phyloP scores from a whole-genome alignment of 2,888 invertebrate species.

The Hemistola chrysoprasaria region DNA sequence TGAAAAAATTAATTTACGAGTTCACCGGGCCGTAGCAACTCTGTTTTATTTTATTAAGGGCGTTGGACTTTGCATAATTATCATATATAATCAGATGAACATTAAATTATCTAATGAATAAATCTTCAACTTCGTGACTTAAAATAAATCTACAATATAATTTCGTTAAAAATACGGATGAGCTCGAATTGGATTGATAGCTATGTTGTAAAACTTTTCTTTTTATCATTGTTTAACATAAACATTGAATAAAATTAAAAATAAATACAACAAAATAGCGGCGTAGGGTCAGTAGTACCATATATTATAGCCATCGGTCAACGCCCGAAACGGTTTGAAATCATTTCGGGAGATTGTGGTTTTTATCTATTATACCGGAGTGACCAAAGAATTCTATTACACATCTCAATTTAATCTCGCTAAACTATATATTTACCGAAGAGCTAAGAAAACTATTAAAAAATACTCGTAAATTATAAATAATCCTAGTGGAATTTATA shows the following conservation, averaged over 20 bases:
- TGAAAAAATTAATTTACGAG: slow-evolving; percentile 14
- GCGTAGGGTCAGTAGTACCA: too few species aligned
- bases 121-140: too few species aligned
- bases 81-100: slow-evolving; percentile 9
- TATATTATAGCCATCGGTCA: slow-evolving; percentile 31
- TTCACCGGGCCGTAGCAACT: slow-evolving; percentile 11
- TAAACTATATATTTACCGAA: slow-evolving; percentile 24
- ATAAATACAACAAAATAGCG: slow-evolving; percentile 26
- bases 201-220: too few species aligned
- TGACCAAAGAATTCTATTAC: slow-evolving; percentile 24
- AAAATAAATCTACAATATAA: too few species aligned
- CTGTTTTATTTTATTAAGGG: slow-evolving; percentile 18
- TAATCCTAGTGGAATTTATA: slow-evolving; percentile 42
- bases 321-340: slow-evolving; percentile 25
- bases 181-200: too few species aligned
- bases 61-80: slow-evolving; percentile 14
- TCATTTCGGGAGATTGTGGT: slow-evolving; percentile 17
- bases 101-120: too few species aligned
- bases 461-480: slow-evolving; percentile 40
- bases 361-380: slow-evolving; percentile 25
- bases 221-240: too few species aligned
- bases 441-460: slow-evolving; percentile 37
- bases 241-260: neutral
- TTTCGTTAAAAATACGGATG: too few species aligned
- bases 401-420: slow-evolving; percentile 33